phyloP scores from a whole-genome alignment of 2,888 invertebrate genomes.

The Prosopocoilus inquinatus region DNA sequence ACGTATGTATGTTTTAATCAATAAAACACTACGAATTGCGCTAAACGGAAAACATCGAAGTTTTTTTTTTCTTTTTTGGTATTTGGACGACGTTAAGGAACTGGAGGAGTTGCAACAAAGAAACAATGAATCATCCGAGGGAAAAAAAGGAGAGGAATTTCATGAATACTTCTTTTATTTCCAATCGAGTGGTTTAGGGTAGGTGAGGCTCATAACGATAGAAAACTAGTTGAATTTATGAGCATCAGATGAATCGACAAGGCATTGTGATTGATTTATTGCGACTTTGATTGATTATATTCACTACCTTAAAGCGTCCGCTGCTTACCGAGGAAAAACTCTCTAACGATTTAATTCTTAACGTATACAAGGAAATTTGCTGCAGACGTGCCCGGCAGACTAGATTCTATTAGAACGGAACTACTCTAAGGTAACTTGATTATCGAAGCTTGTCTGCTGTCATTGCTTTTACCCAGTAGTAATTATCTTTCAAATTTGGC shows the following conservation, averaged over 20 bases:
- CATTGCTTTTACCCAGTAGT: slow-evolving; percentile 45
- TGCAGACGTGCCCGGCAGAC: background rate
- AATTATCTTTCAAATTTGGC: slow-evolving; percentile 51
- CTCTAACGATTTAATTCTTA: background rate
- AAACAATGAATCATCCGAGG: too few species aligned
- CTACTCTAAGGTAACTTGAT: slow-evolving; percentile 44
- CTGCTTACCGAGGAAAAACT: background rate
- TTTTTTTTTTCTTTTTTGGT: too few species aligned
- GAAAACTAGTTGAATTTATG: slow-evolving; percentile 37
- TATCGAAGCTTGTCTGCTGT: slow-evolving; percentile 45
- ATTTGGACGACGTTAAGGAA: too few species aligned
- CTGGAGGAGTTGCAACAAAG: too few species aligned
- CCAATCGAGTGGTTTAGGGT: background rate
- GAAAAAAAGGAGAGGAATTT: too few species aligned
- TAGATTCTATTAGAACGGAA: slow-evolving; percentile 36
- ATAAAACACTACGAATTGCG: too few species aligned
- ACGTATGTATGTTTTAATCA: too few species aligned
- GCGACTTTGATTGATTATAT: slow-evolving; percentile 46
- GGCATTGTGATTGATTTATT: slow-evolving; percentile 47
- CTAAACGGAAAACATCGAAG: too few species aligned
- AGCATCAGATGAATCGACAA: slow-evolving; percentile 41
- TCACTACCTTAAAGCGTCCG: background rate
- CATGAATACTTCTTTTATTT: background rate
- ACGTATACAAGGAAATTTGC: background rate
- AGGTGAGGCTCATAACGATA: background rate